Conservation (phyloP, 2,113 vertebrate species). For the Protobothrops flavoviridis region DNA sequence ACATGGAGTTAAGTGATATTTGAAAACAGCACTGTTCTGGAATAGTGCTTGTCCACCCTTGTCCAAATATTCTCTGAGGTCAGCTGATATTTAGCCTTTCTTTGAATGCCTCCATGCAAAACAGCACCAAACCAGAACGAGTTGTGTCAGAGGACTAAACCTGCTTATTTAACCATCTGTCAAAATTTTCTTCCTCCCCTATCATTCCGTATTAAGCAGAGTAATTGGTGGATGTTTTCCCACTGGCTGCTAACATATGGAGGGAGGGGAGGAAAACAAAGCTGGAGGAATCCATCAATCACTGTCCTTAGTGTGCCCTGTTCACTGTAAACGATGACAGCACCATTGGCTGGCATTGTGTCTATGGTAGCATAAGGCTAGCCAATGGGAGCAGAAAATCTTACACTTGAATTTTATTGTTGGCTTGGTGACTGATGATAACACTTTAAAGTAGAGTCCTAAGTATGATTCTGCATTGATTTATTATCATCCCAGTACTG, state of each 20-base stretch:
- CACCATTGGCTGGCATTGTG: not conserved
- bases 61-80: not conserved
- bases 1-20: not conserved
- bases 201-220: not conserved
- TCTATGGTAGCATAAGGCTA: not conserved
- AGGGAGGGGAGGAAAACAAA: not conserved
- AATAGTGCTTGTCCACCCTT: not conserved
- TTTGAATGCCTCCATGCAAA: not conserved
- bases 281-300: not conserved
- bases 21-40: not conserved
- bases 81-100: not conserved
- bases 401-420: not conserved
- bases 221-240: not conserved
- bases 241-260: not conserved
- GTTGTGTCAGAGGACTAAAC: not conserved
- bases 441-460: not conserved
- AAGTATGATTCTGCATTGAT: not conserved
- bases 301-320: not conserved
- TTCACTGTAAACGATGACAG: not conserved
- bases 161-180: not conserved
- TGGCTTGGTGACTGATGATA: not conserved
- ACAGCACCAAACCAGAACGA: not conserved
- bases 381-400: not conserved
- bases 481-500: not conserved
- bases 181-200: not conserved